Conservation (phyloP, 2,797 vertebrate genomes). For the Meriones psammophilus region DNA sequence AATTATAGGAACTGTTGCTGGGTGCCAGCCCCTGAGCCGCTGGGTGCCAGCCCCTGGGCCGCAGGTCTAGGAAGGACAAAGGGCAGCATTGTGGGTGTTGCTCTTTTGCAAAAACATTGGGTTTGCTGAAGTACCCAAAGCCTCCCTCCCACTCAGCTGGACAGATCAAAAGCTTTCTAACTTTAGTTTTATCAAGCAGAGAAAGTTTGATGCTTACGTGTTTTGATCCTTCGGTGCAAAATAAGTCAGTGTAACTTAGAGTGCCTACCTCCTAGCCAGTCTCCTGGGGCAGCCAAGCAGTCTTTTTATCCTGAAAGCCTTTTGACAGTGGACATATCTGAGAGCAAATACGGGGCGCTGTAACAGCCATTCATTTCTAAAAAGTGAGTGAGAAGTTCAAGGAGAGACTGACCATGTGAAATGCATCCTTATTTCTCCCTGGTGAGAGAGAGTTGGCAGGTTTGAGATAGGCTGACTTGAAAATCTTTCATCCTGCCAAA, state of each 20-base stretch:
- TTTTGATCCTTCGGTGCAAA: background rate
- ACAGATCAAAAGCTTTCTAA: background rate
- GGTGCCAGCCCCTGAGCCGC: background rate
- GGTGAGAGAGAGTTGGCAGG: background rate
- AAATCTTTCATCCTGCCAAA: slow-evolving; percentile 54
- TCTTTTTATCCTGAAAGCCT: background rate
- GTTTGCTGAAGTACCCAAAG: background rate
- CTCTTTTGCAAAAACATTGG: background rate
- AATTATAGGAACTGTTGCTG: background rate
- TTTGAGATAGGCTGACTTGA: background rate
- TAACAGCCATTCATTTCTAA: background rate
- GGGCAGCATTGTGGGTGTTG: background rate
- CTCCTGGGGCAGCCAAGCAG: background rate
- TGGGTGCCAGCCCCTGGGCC: background rate
- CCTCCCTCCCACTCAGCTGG: background rate
- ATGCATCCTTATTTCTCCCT: background rate
- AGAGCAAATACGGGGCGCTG: background rate
- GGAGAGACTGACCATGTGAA: background rate
- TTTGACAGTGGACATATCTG: background rate
- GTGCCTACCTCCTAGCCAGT: background rate
- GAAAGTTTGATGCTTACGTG: background rate
- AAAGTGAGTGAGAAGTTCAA: background rate
- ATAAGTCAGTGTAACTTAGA: background rate
- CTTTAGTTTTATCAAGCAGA: background rate
- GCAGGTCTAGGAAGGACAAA: background rate